Conservation (phyloP, 2,113 vertebrate species). For the Paraplagusia blochii region DNA sequence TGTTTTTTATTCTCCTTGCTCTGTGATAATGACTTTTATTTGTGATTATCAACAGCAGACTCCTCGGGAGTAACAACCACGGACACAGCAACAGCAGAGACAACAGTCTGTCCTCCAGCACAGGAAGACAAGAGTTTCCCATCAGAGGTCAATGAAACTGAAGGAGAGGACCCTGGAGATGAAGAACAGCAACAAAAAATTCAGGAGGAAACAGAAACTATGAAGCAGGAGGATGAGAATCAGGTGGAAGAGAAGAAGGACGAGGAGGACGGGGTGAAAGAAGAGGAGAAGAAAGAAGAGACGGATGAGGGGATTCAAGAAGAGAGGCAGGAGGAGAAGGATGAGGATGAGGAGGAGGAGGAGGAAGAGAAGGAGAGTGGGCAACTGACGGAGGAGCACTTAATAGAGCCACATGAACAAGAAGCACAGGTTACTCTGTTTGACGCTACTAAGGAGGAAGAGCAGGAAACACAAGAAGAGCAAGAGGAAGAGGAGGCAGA, state of each 20-base stretch:
- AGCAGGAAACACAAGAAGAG: conserved; percentile 4
- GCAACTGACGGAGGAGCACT: conserved; percentile 45
- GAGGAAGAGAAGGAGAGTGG: conserved; percentile 65
- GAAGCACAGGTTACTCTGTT: conserved; percentile 2
- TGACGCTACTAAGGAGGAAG: too few relatives aligned
- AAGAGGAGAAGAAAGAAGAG: too few relatives aligned
- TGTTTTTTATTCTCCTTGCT: too few relatives aligned
- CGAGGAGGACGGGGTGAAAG: too few relatives aligned
- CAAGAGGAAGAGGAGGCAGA: conserved; percentile 34
- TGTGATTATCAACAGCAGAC: conserved; percentile 29
- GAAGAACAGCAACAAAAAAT: conserved; percentile 48
- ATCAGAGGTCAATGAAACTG: conserved; percentile 26
- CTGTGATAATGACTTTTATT: background rate
- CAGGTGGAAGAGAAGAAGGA: too few relatives aligned
- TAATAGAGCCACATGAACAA: conserved; percentile 34
- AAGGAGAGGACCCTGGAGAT: conserved; percentile 33
- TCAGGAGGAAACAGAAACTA: conserved; percentile 52
- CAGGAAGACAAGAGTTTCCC: conserved; percentile 12
- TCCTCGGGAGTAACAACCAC: conserved; percentile 22
- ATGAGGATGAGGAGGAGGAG: background rate
- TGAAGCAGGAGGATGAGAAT: too few relatives aligned
- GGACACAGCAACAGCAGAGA: conserved; percentile 18
- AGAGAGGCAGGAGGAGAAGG: background rate
- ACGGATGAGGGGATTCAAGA: too few relatives aligned
- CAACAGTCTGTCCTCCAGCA: conserved; percentile 18